Conservation (phyloP, 2,797 vertebrate genomes). For the Eremophila alpestris region DNA sequence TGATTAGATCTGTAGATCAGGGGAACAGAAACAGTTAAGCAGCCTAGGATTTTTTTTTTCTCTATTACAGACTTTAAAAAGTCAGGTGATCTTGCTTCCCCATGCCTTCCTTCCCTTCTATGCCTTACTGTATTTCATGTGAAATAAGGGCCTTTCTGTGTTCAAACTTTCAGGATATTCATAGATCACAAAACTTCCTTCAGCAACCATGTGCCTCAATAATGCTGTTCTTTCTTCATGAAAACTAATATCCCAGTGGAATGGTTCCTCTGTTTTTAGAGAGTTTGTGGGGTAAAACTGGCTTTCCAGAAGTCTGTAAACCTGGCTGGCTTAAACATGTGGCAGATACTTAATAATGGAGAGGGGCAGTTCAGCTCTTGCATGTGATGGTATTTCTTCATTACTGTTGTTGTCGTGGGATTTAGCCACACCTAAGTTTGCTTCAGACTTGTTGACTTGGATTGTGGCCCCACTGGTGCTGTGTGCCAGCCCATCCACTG, state of each 20-base stretch:
- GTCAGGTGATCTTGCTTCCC: neutral
- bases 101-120: neutral
- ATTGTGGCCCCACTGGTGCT: neutral
- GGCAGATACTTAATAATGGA: neutral
- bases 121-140: neutral
- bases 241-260: neutral
- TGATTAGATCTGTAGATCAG: neutral
- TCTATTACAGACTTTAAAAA: neutral
- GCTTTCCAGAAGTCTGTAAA: neutral
- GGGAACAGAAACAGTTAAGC: neutral
- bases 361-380: neutral
- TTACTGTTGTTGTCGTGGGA: neutral
- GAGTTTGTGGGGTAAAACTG: neutral
- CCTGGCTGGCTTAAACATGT: neutral
- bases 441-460: neutral
- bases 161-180: neutral
- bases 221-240: neutral
- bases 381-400: neutral
- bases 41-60: neutral
- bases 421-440: neutral
- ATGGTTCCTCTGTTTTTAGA: neutral
- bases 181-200: neutral
- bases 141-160: conserved; percentile 2
- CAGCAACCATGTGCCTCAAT: neutral
- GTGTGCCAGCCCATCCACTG: neutral